Conservation (phyloP, 2,888 invertebrate species). For the Phlogophora meticulosa region DNA sequence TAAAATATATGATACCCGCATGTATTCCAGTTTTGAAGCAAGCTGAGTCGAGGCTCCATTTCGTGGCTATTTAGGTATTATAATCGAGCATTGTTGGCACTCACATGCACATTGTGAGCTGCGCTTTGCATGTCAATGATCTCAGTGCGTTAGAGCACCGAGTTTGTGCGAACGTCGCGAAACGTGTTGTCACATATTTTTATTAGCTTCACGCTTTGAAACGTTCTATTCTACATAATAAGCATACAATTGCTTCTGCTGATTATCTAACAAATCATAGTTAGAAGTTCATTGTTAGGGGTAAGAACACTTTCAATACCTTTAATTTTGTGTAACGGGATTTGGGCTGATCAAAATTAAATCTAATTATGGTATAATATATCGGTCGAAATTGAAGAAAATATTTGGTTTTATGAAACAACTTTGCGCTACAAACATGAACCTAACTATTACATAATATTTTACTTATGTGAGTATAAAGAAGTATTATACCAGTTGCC, state of each 20-base stretch:
- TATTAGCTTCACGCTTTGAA: constrained; percentile 30
- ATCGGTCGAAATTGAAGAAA: background rate
- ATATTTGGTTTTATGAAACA: background rate
- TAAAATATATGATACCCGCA: constrained; percentile 24
- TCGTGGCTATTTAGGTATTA: constrained; percentile 57
- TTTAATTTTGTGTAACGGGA: background rate
- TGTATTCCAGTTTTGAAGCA: constrained; percentile 49
- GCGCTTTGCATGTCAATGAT: constrained; percentile 69
- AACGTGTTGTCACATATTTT: constrained; percentile 54
- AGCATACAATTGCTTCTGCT: background rate
- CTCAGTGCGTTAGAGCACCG: constrained; percentile 55
- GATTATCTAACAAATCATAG: constrained; percentile 3
- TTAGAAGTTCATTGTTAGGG: background rate
- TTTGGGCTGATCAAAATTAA: background rate
- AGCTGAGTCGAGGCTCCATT: constrained; percentile 47
- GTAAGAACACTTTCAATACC: background rate
- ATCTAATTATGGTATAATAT: too few species aligned
- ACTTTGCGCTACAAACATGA: too few species aligned
- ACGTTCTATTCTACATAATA: background rate
- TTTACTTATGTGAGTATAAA: background rate
- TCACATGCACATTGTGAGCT: constrained; percentile 54
- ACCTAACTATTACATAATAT: background rate
- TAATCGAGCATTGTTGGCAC: constrained; percentile 62
- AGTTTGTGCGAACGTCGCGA: constrained; percentile 54
- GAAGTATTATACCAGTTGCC: too few species aligned